Percentiles rank a stretch among this genome's conserved stretches.
phyloP scores from a whole-genome alignment of 2,888 invertebrate genomes.

The Tetragonisca angustula region DNA sequence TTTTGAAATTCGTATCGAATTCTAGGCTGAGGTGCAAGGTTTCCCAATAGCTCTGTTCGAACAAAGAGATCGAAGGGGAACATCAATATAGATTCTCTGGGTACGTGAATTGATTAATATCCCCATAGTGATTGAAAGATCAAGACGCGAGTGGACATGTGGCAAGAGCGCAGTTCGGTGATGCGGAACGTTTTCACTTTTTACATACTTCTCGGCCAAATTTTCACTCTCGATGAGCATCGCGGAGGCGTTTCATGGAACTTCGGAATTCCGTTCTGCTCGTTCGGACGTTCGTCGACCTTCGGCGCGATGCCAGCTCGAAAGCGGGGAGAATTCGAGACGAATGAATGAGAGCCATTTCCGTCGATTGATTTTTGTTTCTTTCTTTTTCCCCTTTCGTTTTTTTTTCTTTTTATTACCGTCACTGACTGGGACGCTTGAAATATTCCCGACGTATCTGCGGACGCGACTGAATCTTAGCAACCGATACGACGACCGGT shows the following conservation, averaged over 20 bases:
- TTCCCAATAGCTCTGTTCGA: neutral
- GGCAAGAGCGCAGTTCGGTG: neutral
- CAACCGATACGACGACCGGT: constrained; percentile 4
- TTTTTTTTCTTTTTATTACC: neutral
- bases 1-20: neutral
- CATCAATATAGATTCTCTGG: neutral
- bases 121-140: neutral
- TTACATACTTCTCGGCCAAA: neutral
- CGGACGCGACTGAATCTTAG: neutral
- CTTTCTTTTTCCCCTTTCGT: too few relatives aligned
- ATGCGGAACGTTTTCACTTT: too few relatives aligned
- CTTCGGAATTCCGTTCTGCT: constrained; percentile 31
- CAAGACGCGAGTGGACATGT: neutral
- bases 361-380: constrained; percentile 32
- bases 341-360: constrained; percentile 52
- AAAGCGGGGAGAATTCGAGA: constrained; percentile 19
- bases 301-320: constrained; percentile 54
- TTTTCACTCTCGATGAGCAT: neutral
- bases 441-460: constrained; percentile 21
- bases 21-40: neutral
- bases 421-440: neutral
- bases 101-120: too few relatives aligned
- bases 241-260: constrained; percentile 49
- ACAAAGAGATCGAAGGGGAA: neutral
- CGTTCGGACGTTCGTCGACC: constrained; percentile 49